Evolutionary conservation across 2,797 vertebrate species (phyloP).

Genomic region (Clarias platycephalus): DNA sequence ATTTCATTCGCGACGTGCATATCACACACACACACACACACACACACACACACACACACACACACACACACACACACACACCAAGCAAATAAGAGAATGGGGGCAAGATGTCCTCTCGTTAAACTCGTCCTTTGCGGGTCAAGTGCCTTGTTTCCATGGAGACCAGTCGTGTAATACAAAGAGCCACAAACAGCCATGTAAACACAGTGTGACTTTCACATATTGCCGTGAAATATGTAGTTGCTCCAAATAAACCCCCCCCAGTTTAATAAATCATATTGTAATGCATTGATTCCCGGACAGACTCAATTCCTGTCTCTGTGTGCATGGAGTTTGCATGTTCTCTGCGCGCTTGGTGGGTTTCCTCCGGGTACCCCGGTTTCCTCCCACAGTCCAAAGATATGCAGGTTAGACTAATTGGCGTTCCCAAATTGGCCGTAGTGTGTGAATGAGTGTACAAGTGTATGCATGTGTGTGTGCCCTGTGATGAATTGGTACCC

Average conservation of each 20-base stretch:
- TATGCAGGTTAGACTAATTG: too few species aligned
- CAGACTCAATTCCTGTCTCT: too few species aligned
- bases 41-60: too few species aligned
- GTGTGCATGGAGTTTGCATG: too few species aligned
- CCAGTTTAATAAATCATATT: neutral
- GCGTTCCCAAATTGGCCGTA: too few species aligned
- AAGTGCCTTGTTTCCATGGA: constrained; percentile 46
- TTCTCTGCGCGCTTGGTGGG: too few species aligned
- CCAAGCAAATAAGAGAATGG: constrained; percentile 19
- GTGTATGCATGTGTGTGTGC: too few species aligned
- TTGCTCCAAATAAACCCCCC: neutral
- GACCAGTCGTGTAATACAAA: constrained; percentile 24
- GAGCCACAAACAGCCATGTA: constrained; percentile 10
- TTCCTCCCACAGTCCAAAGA: too few species aligned
- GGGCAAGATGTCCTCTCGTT: constrained; percentile 37
- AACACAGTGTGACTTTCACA: neutral
- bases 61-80: constrained; percentile 7
- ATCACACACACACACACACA: constrained; percentile 23
- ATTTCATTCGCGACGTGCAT: constrained; percentile 23
- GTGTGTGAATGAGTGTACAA: too few species aligned
- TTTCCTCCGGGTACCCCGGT: too few species aligned
- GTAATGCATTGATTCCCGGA: neutral
- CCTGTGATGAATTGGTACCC: too few species aligned
- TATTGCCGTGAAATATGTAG: neutral
- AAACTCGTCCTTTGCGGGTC: constrained; percentile 37